These are phyloP conservation scores for Indri indri DNA, from an alignment of 2,113 vertebrate genomes.

Conservation along the genomic window DNA sequence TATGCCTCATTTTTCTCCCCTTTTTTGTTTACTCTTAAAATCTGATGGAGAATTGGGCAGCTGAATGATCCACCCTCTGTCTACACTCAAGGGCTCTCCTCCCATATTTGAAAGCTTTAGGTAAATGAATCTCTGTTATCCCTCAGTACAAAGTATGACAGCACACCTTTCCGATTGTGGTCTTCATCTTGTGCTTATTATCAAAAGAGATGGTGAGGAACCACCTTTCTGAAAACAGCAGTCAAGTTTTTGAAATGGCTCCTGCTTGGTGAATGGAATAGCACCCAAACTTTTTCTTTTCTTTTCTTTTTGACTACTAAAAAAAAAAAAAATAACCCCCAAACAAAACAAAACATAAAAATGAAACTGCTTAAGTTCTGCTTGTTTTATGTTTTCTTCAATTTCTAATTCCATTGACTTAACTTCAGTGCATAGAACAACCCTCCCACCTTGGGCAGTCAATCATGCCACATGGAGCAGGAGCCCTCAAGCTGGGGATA, in stretches of 20 bases:
- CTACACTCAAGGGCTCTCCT: background rate
- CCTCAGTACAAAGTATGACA: background rate
- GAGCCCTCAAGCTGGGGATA: conserved; percentile 78
- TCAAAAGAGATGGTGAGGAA: background rate
- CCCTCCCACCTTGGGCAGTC: conserved; percentile 72
- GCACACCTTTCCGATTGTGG: too few relatives aligned
- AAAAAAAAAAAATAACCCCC: background rate
- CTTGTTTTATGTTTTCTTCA: conserved; percentile 52
- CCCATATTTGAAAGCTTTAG: background rate
- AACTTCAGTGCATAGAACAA: conserved; percentile 61
- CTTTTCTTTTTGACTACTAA: background rate
- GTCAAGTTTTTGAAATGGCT: background rate
- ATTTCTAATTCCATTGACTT: conserved; percentile 73
- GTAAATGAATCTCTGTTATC: background rate
- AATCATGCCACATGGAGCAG: conserved; percentile 76
- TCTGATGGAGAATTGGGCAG: background rate
- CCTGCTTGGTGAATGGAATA: background rate
- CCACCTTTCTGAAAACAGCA: accelerated
- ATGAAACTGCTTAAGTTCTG: background rate
- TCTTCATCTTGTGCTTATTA: background rate
- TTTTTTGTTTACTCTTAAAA: background rate
- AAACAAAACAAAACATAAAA: background rate
- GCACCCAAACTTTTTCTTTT: background rate
- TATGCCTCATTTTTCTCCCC: background rate
- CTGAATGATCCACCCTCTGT: background rate